phyloP scores from a whole-genome alignment of 2,113 vertebrate genomes.

The Chionodraco myersi region DNA sequence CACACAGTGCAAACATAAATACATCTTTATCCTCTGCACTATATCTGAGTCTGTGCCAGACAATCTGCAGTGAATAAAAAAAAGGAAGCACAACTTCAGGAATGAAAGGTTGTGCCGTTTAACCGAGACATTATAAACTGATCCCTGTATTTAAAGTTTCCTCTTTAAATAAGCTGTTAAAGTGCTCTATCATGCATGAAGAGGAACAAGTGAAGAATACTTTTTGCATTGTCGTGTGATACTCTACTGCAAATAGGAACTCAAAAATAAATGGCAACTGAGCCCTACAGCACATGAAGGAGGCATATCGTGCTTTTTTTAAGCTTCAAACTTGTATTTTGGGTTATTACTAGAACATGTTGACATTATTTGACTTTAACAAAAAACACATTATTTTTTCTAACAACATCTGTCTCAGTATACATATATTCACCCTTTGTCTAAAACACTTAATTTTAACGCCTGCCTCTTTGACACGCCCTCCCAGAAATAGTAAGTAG shows the following conservation, averaged over 20 bases:
- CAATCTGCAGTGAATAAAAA: neutral
- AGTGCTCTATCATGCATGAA: neutral
- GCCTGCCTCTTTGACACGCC: too few relatives aligned
- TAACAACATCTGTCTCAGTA: too few relatives aligned
- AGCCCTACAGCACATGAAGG: too few relatives aligned
- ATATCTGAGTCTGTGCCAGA: neutral
- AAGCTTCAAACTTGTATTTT: too few relatives aligned
- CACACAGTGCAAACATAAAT: neutral
- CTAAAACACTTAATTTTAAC: too few relatives aligned
- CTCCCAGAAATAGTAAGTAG: too few relatives aligned
- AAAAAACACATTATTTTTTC: too few relatives aligned
- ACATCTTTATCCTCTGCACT: neutral
- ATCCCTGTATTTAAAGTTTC: neutral
- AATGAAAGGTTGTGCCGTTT: neutral
- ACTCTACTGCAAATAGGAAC: neutral
- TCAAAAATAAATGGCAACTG: neutral
- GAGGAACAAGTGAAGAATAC: conserved; percentile 21
- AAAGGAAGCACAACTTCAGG: conserved; percentile 20
- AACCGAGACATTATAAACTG: neutral
- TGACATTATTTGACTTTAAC: too few relatives aligned
- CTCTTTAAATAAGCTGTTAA: conserved; percentile 1
- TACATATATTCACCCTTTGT: too few relatives aligned
- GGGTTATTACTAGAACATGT: too few relatives aligned
- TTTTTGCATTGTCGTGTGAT: conserved; percentile 12
- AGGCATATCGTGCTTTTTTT: too few relatives aligned